These are phyloP conservation scores for Drosophila niveifrons DNA, from an alignment of 2,888 invertebrate genomes.

Conservation along the genomic window DNA sequence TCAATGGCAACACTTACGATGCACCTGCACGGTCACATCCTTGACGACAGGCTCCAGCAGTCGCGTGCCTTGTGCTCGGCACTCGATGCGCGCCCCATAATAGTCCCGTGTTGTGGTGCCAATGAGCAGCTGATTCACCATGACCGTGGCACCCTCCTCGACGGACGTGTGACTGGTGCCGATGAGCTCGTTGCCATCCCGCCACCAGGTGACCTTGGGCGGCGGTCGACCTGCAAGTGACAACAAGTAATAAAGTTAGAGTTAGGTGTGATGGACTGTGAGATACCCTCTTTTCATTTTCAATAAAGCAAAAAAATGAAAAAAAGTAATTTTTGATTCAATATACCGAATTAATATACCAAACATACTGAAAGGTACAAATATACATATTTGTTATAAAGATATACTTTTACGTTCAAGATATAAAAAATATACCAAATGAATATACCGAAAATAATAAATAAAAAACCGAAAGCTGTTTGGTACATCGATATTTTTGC, in stretches of 20 bases:
- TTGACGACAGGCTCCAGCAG: constrained; percentile 89
- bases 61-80: constrained; percentile 91
- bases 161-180: constrained; percentile 89
- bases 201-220: constrained; percentile 94
- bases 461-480: too few species aligned
- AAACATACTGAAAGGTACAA: too few species aligned
- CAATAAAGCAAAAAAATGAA: too few species aligned
- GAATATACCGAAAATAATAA: too few species aligned
- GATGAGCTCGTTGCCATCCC: constrained; percentile 90
- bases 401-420: too few species aligned
- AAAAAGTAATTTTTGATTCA: too few species aligned
- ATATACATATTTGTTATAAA: rapidly evolving
- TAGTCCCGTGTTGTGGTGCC: constrained; percentile 90
- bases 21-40: constrained; percentile 92
- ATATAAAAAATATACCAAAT: too few species aligned
- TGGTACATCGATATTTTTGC: too few species aligned
- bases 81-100: constrained; percentile 91
- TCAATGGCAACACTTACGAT: constrained; percentile 86
- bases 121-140: constrained; percentile 92
- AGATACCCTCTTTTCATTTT: not conserved
- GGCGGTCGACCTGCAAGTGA: constrained; percentile 89
- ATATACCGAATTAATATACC: too few species aligned
- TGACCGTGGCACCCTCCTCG: constrained; percentile 87
- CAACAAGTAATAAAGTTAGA: not conserved
- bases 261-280: not conserved